Conservation (phyloP, 2,888 invertebrate genomes). For the Mantis religiosa region DNA sequence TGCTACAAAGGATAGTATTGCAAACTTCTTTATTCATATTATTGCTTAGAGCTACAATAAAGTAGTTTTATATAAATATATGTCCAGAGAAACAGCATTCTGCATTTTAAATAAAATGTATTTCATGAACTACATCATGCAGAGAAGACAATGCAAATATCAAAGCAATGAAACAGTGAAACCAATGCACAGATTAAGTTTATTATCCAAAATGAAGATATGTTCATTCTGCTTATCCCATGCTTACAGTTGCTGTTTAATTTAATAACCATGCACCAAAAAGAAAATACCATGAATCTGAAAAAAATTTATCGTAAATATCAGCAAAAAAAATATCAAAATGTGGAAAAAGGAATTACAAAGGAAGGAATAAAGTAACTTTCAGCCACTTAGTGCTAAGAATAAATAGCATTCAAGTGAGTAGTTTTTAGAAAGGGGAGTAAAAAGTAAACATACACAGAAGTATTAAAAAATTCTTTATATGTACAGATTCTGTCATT, state of each 20-base stretch:
- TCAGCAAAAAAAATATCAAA: not conserved
- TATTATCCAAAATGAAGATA: not conserved
- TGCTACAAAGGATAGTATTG: too few species aligned
- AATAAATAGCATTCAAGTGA: not conserved
- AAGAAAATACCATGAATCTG: not conserved
- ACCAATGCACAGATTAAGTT: not conserved
- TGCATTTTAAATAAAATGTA: not conserved
- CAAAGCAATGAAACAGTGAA: not conserved
- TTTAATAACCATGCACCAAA: not conserved
- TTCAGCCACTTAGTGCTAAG: not conserved
- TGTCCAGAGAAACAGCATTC: not conserved
- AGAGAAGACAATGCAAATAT: not conserved
- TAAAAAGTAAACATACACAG: not conserved
- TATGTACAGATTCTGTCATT: not conserved
- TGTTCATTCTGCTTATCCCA: not conserved
- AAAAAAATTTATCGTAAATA: not conserved
- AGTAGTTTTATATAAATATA: too few species aligned
- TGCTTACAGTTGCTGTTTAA: not conserved
- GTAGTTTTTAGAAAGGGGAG: not conserved
- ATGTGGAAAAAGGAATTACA: not conserved
- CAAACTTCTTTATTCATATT: too few species aligned
- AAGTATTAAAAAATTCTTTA: not conserved
- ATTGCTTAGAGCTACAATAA: too few species aligned
- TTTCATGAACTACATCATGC: not conserved
- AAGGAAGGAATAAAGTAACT: not conserved